Conservation (phyloP, 2,888 invertebrate species). For the Conchocele bisecta region DNA sequence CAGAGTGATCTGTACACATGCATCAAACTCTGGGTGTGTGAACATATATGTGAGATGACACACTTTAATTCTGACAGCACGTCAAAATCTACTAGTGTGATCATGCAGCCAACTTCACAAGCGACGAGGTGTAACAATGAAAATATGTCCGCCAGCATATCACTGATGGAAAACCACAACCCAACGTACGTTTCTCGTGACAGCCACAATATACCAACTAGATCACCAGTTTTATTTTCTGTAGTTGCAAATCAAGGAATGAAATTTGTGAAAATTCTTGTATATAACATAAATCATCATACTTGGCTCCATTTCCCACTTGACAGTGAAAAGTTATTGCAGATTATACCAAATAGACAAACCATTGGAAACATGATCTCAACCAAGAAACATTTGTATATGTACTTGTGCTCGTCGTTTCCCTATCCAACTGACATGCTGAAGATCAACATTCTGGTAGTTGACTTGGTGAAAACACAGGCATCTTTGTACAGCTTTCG, state of each 20-base stretch:
- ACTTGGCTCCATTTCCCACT: constrained; percentile 77
- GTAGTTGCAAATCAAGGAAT: constrained; percentile 77
- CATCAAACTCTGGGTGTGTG: constrained; percentile 73
- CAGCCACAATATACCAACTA: constrained; percentile 26
- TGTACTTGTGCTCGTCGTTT: constrained; percentile 79
- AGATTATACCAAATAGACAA: constrained; percentile 77
- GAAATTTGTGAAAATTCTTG: constrained; percentile 77
- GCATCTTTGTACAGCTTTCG: constrained; percentile 76
- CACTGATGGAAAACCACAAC: constrained; percentile 39
- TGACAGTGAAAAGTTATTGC: constrained; percentile 73
- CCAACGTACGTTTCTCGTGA: constrained; percentile 1
- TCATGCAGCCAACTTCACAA: constrained; percentile 51
- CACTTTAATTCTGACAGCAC: constrained; percentile 40
- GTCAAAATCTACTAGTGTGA: constrained; percentile 50
- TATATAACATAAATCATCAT: constrained; percentile 74
- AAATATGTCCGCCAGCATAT: constrained; percentile 47
- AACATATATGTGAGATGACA: constrained; percentile 50
- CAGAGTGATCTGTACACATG: constrained; percentile 64
- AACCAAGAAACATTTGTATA: constrained; percentile 74
- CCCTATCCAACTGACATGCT: constrained; percentile 81
- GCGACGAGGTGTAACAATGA: constrained; percentile 5
- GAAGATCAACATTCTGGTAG: constrained; percentile 77
- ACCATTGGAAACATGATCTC: constrained; percentile 76
- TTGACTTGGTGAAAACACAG: constrained; percentile 75
- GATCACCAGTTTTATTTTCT: constrained; percentile 70